Evolutionary conservation across 2,797 vertebrate genomes (phyloP).

Genomic region (Epinephelus awoara): DNA sequence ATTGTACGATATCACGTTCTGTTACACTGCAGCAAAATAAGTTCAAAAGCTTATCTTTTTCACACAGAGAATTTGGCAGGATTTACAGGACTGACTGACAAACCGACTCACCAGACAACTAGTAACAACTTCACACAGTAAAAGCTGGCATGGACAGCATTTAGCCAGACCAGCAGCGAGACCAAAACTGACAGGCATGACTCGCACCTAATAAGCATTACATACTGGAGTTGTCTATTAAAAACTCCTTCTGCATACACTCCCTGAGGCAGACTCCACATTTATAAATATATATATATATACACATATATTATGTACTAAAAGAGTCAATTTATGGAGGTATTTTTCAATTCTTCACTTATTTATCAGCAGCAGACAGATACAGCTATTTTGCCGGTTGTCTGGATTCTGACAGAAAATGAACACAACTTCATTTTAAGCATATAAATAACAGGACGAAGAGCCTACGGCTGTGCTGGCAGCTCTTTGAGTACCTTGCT

Average conservation of each 20-base stretch:
- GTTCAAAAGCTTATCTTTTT: constrained; percentile 40
- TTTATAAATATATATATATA: neutral
- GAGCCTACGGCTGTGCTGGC: neutral
- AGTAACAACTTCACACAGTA: constrained; percentile 67
- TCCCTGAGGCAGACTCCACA: neutral
- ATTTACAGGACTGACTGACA: constrained; percentile 34
- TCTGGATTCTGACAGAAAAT: neutral
- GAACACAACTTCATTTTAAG: neutral
- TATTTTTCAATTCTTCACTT: neutral
- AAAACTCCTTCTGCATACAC: constrained; percentile 15
- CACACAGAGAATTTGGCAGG: constrained; percentile 49
- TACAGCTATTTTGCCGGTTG: neutral
- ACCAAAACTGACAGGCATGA: constrained; percentile 62
- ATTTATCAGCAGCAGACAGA: constrained; percentile 7
- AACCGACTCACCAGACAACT: constrained; percentile 60
- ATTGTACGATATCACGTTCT: neutral
- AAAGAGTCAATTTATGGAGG: neutral
- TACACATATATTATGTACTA: neutral
- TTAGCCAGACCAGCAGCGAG: constrained; percentile 52
- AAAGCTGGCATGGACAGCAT: constrained; percentile 44
- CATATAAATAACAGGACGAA: neutral
- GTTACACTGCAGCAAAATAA: constrained; percentile 32
- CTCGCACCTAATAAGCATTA: constrained; percentile 55
- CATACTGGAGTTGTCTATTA: constrained; percentile 39
- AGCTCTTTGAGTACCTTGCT: neutral